Conservation (phyloP, 2,888 invertebrate genomes). For the Philonicus albiceps region DNA sequence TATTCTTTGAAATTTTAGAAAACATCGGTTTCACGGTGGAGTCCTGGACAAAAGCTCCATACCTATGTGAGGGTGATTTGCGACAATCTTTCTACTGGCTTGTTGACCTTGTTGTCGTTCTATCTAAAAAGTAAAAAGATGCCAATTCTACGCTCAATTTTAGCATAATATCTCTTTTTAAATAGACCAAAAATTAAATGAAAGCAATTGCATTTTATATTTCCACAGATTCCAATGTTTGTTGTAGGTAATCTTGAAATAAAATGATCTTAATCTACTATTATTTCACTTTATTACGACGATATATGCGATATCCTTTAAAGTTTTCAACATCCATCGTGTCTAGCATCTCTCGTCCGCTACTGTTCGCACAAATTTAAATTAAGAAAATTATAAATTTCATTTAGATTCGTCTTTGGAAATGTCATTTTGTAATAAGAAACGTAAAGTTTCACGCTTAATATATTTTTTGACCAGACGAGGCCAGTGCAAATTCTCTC, state of each 20-base stretch:
- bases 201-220: conserved; percentile 9
- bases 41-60: conserved; percentile 90
- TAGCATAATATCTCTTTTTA: background rate
- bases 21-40: conserved; percentile 75
- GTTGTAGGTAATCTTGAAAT: background rate
- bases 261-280: background rate
- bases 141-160: conserved; percentile 11
- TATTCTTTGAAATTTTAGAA: conserved; percentile 70
- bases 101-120: conserved; percentile 87
- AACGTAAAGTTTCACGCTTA: too few species aligned
- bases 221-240: background rate
- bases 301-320: too few species aligned
- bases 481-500: too few species aligned
- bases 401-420: too few species aligned
- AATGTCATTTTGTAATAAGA: too few species aligned
- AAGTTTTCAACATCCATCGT: too few species aligned
- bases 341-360: too few species aligned
- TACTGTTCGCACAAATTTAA: too few species aligned
- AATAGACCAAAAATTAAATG: background rate
- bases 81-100: conserved; percentile 91
- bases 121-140: conserved; percentile 64
- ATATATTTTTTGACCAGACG: too few species aligned
- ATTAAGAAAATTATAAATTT: too few species aligned
- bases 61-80: conserved; percentile 96
- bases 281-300: background rate